Percentiles rank a stretch among this genome's conserved stretches.
Evolutionary conservation across 2,797 vertebrate genomes (phyloP).

Genomic region (Antennarius maculatus): DNA sequence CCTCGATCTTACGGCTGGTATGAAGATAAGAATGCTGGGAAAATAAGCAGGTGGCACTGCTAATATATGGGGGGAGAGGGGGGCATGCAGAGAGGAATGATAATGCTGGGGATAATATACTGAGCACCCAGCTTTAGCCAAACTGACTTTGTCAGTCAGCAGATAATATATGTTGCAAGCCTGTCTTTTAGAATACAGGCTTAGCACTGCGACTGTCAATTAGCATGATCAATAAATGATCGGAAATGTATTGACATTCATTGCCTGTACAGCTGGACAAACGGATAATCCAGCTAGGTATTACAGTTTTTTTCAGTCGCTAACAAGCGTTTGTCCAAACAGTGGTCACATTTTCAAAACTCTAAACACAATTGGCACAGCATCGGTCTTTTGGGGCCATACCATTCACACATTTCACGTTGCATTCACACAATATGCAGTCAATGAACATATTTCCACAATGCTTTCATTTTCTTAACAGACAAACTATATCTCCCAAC

Average conservation of each 20-base stretch:
- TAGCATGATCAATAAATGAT: not conserved
- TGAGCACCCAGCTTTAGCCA: slow-evolving; percentile 24
- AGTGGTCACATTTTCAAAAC: too few relatives aligned
- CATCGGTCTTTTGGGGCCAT: too few relatives aligned
- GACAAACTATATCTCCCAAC: too few relatives aligned
- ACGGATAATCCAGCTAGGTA: not conserved
- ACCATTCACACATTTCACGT: too few relatives aligned
- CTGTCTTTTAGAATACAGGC: not conserved
- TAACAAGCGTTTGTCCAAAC: too few relatives aligned
- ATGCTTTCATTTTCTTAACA: too few relatives aligned
- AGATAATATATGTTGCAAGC: slow-evolving; percentile 16
- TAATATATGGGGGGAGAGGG: slow-evolving; percentile 3
- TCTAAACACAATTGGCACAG: too few relatives aligned
- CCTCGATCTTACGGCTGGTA: slow-evolving; percentile 32
- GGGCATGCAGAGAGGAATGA: slow-evolving; percentile 54
- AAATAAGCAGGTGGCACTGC: slow-evolving; percentile 73
- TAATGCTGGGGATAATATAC: slow-evolving; percentile 55
- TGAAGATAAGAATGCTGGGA: slow-evolving; percentile 81
- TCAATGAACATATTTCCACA: too few relatives aligned
- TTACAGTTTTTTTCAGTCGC: too few relatives aligned
- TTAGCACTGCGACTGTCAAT: not conserved
- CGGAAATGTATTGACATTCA: not conserved
- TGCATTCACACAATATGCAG: too few relatives aligned
- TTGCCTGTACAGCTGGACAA: not conserved
- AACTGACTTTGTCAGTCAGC: slow-evolving; percentile 27